phyloP scores from a whole-genome alignment of 92 coral and sea anemone species.

The Porites cylindrica region DNA sequence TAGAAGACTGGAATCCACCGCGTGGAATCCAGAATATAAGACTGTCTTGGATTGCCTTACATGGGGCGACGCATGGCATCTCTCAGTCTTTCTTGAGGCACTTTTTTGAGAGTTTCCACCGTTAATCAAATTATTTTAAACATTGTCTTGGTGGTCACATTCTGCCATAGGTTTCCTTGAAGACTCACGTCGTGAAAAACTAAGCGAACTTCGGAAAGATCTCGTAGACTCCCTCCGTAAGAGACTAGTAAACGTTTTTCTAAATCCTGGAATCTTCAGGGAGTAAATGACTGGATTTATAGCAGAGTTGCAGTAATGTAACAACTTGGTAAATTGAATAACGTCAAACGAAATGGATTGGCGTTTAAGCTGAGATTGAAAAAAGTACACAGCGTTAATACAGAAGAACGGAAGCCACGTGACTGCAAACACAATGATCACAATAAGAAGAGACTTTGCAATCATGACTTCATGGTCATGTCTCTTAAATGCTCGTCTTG shows the following conservation, averaged over 20 bases:
- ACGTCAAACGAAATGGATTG: slow-evolving; percentile 51
- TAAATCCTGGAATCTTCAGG: slow-evolving; percentile 86
- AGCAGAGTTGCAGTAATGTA: slow-evolving; percentile 85
- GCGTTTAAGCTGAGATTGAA: slow-evolving; percentile 35
- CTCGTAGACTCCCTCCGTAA: slow-evolving; percentile 53
- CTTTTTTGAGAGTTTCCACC: no score
- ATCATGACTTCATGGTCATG: slow-evolving; percentile 77
- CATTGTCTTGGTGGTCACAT: neutral
- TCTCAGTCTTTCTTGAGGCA: no score
- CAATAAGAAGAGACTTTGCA: slow-evolving; percentile 75
- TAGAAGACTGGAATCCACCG: no score
- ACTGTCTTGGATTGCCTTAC: no score
- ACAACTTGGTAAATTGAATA: slow-evolving; percentile 70
- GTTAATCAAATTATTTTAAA: no score
- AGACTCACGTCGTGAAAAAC: slow-evolving; percentile 69
- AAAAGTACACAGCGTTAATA: slow-evolving; percentile 68
- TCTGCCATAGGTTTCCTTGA: slow-evolving; percentile 38
- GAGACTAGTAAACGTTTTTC: slow-evolving; percentile 69
- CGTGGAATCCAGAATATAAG: no score
- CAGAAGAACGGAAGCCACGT: slow-evolving; percentile 85
- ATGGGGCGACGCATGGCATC: no score
- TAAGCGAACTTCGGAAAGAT: slow-evolving; percentile 48
- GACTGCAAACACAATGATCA: slow-evolving; percentile 73
- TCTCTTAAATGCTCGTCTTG: slow-evolving; percentile 49
- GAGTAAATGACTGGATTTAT: slow-evolving; percentile 90